Percentiles rank a stretch among this genome's conserved stretches.
These are phyloP conservation scores for Chalcis sispes DNA, from an alignment of 2,888 invertebrate genomes.

Conservation along the genomic window DNA sequence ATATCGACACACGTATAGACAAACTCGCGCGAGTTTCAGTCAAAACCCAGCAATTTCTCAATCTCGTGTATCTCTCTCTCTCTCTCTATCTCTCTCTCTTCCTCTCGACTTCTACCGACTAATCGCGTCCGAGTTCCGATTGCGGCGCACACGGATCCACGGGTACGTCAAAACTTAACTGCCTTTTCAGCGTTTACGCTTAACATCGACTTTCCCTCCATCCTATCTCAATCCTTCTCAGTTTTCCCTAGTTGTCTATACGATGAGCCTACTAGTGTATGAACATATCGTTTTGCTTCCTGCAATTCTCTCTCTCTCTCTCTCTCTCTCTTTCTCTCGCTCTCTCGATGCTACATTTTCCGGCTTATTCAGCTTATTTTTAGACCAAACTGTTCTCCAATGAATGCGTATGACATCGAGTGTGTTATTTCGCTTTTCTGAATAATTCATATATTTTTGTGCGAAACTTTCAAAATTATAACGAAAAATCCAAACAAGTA, in stretches of 20 bases:
- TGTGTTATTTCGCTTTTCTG: too few species aligned
- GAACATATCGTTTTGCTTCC: conserved; percentile 15
- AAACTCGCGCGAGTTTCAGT: conserved; percentile 5
- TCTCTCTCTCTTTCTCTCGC: too few species aligned
- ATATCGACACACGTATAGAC: too few species aligned
- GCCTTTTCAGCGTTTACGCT: conserved; percentile 43
- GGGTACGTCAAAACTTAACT: conserved; percentile 42
- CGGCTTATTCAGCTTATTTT: too few species aligned
- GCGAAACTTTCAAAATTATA: too few species aligned
- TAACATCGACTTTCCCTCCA: neutral
- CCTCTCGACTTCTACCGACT: neutral
- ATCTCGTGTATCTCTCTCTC: neutral
- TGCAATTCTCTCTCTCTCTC: too few species aligned
- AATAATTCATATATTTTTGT: too few species aligned
- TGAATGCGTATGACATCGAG: too few species aligned
- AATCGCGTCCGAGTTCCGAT: conserved; percentile 41
- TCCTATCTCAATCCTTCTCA: neutral
- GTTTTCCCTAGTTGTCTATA: too few species aligned
- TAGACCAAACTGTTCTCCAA: too few species aligned
- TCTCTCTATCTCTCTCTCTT: neutral
- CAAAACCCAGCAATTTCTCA: conserved; percentile 11
- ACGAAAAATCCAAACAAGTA: too few species aligned
- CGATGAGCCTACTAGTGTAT: neutral
- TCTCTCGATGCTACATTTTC: too few species aligned
- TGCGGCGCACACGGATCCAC: neutral